Evolutionary conservation across 2,113 vertebrate species (phyloP), one percentile per base, ranked within the genome.

Genomic region (Campylomormyrus numenius): DNA sequence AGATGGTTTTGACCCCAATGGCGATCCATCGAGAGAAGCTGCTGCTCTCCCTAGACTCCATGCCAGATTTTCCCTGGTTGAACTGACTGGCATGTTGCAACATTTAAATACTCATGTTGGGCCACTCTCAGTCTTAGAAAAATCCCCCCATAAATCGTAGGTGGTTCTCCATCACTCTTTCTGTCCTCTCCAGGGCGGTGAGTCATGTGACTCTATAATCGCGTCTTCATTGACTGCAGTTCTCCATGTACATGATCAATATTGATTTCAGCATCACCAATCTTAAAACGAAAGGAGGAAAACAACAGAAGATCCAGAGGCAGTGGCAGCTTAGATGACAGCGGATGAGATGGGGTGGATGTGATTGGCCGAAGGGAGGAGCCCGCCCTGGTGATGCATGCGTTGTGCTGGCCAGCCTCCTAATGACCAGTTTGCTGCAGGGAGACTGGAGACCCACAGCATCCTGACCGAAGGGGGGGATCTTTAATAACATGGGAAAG

Each of bases 141-240:
- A 83, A 89, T 90, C 42, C 10, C 10, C 52, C 42, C 42, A 45
- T 45, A 45, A 45, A 45, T 45, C 42, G 5, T 45, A 45, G 42
- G 42, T 45, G 42, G 31, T n/a, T 17, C 21, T 45, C 52, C 80
- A 45, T 85, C 77, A 85, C 39, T 66, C 90, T 90, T 89, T 39
- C 42, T 80, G 13, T 52, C 45, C 0, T 74, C 27, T 49, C 49
- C 85, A 19, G 19, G 70, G 24, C 62, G 53, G 46, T n/a, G 15
- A 70, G 77, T 89, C 88, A 89, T 46, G 84, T 85, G n/a, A 86
- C 58, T 46, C 39, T 83, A 17, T 45, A 83, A 83, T 11, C 35
- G 11, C 3, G 5, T 77, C 70, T 1, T 1, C 31, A 7, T 77
- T 77, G 70, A 77, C 35, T 5, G 31, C 11, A 1, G 15, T 42